phyloP scores from a whole-genome alignment of 2,113 vertebrate genomes.

The Falco punctatus region DNA sequence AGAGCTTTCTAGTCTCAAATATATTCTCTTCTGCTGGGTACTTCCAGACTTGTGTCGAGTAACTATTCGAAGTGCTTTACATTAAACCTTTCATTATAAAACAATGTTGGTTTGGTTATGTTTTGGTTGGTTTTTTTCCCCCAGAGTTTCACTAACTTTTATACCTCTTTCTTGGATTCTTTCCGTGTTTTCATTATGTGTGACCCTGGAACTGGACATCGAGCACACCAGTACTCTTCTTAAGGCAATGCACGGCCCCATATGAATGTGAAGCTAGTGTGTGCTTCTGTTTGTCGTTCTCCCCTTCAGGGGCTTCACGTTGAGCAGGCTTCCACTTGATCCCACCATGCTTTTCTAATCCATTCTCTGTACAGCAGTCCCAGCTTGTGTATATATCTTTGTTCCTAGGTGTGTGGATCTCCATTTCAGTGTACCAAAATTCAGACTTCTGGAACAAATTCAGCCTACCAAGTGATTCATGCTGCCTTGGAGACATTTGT shows the following conservation, averaged over 20 bases:
- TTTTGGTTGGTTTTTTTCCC: neutral
- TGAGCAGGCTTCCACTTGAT: neutral
- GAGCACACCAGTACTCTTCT: neutral
- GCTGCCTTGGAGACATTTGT: neutral
- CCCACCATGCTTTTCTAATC: neutral
- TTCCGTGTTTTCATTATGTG: neutral
- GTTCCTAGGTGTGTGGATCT: neutral
- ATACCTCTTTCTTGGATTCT: neutral
- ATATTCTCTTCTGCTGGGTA: slow-evolving; percentile 21
- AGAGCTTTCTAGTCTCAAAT: slow-evolving; percentile 32
- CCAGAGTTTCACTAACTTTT: neutral
- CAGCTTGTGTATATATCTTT: neutral
- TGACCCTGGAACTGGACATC: neutral
- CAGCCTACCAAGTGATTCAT: neutral
- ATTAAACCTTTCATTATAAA: slow-evolving; percentile 12
- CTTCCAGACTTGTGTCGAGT: slow-evolving; percentile 20
- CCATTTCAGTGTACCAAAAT: neutral
- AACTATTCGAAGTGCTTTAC: slow-evolving; percentile 25
- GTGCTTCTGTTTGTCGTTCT: neutral
- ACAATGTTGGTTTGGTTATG: neutral
- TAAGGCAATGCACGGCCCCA: neutral
- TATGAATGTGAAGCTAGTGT: neutral
- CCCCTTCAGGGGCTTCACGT: neutral
- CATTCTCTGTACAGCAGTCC: neutral
- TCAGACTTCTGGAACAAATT: neutral